Evolutionary conservation across 2,888 invertebrate genomes (phyloP).

Genomic region (Drosophila eohydei): DNA sequence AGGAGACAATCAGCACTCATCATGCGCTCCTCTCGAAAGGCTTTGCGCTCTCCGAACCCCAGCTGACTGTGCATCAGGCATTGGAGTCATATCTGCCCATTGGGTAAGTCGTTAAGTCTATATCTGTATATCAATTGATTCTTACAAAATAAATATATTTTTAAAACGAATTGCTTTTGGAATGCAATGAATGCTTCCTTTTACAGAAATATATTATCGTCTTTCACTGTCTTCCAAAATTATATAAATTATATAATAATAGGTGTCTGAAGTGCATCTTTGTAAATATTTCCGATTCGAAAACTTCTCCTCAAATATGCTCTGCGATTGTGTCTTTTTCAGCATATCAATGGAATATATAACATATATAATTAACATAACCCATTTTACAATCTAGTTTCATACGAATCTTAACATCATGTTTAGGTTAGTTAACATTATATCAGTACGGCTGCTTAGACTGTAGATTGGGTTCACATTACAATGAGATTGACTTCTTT

Average conservation of each 20-base stretch:
- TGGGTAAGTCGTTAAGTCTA: conserved; percentile 87
- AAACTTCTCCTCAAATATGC: not conserved
- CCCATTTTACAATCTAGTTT: not conserved
- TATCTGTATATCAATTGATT: not conserved
- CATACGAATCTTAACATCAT: not conserved
- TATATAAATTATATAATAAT: too few relatives aligned
- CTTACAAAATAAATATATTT: too few relatives aligned
- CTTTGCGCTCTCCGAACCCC: conserved; percentile 92
- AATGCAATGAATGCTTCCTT: not conserved
- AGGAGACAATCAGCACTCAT: conserved; percentile 86
- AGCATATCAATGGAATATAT: too few relatives aligned
- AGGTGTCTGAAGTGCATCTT: not conserved
- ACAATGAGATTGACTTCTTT: not conserved
- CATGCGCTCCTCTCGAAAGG: conserved; percentile 93
- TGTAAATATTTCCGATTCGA: not conserved
- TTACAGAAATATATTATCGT: not conserved
- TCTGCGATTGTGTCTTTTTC: too few relatives aligned
- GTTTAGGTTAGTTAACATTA: not conserved
- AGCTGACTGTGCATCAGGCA: conserved; percentile 95
- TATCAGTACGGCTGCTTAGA: not conserved
- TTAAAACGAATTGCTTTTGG: too few relatives aligned
- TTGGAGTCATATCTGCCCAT: conserved; percentile 94
- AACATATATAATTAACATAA: not conserved
- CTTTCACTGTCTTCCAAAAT: too few relatives aligned
- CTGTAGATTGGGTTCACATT: not conserved